phyloP scores from a whole-genome alignment of 2,888 invertebrate species.

The Cataglyphis cursor region DNA sequence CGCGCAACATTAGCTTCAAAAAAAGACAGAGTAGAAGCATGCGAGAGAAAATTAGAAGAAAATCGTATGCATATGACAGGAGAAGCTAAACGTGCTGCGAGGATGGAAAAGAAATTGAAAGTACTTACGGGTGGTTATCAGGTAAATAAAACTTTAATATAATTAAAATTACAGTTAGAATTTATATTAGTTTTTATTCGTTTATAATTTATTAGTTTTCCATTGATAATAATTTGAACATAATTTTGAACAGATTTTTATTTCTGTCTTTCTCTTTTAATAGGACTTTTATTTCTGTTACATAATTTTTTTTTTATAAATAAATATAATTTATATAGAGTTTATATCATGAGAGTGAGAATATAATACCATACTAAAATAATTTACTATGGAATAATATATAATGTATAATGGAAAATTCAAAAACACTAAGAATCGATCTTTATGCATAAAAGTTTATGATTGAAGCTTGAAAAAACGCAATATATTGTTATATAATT shows the following conservation, averaged over 20 bases:
- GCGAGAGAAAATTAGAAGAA: conserved; percentile 96
- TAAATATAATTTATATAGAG: background rate
- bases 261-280: background rate
- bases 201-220: background rate
- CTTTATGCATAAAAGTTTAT: background rate
- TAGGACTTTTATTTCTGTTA: background rate
- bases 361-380: background rate
- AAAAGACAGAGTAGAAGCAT: conserved; percentile 97
- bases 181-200: background rate
- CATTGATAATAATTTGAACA: background rate
- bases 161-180: background rate
- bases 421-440: background rate
- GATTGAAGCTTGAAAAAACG: background rate
- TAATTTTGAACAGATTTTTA: background rate
- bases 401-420: background rate
- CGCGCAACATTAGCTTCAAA: conserved; percentile 97
- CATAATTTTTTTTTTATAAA: background rate
- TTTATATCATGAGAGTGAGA: background rate
- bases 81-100: conserved; percentile 98
- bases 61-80: conserved; percentile 98
- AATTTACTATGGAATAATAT: background rate
- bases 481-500: too few relatives aligned
- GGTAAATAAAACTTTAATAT: conserved; percentile 82
- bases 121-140: conserved; percentile 98
- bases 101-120: conserved; percentile 98